Base-by-base conservation (phyloP, 2,888 invertebrate species). In the Ochropleura leucogaster region DNA sequence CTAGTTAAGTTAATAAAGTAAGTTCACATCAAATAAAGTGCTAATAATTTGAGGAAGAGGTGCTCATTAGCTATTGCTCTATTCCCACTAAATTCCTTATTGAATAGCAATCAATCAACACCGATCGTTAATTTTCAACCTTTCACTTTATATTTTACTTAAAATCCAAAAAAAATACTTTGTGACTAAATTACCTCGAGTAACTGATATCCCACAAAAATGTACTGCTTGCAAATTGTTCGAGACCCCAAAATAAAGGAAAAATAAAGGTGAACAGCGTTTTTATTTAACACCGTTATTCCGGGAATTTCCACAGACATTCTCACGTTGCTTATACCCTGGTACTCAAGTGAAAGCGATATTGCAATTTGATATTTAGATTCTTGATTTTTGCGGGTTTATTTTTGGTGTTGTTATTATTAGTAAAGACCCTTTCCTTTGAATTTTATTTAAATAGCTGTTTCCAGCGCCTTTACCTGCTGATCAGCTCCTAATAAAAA, bases 291-390 rank as follows among this genome's bases (percentile, higher is more conserved):
- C 71, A 81, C 46, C 64, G 64, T 74, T 57, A 68, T 67, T 44
- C 30, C 5, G 44, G 53, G 10, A 51, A 74, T 70, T 66, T 73
- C 16, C 30, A 67, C 49, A 72, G 66, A 82, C 66, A 59, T 59
- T 68, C 77, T 82, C 71, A 40, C 46, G n/a, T 77, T 82, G n/a
- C 83, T 82, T 49, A 44, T 40, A 47, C 18, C 77, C 82, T 85
- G 46, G 85, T 82, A 82, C 70, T 82, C 12, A 5, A 57, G 70
- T 62, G 60, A 47, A 59, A 65, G 46, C 40, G 60, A 75, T 75
- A 62, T 71, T 67, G 80, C n/a, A 5, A 63, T 82, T 77, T 60
- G 59, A 77, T 77, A 82, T 46, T 51, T 14, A 16, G 18, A 47
- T n/a, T 30, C 14, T 47, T n/a, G 42, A 6, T 51, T 72, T 18